Percentiles rank a stretch among this genome's conserved stretches.
phyloP scores from a whole-genome alignment of 2,113 vertebrate species.

The Phaethon lepturus region DNA sequence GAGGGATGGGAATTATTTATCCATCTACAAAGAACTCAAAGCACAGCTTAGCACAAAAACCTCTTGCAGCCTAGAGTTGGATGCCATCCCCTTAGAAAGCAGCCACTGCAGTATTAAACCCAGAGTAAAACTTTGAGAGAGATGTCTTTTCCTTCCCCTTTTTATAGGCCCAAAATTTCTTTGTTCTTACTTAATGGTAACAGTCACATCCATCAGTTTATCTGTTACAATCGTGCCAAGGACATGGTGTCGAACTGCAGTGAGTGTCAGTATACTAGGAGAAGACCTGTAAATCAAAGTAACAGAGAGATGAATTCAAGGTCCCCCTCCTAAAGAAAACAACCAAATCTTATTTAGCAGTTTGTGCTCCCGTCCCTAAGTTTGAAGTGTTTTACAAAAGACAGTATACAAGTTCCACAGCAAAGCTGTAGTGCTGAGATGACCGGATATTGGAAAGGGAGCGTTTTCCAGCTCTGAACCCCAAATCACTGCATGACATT shows the following conservation, averaged over 20 bases:
- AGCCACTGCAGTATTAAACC: neutral
- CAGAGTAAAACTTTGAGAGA: neutral
- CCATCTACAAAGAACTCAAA: neutral
- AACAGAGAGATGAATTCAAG: neutral
- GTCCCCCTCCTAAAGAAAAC: neutral
- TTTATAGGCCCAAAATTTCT: neutral
- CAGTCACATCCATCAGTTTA: slow-evolving; percentile 91
- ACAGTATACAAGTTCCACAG: accelerated
- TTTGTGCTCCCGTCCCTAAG: neutral
- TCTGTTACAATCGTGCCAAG: slow-evolving; percentile 92
- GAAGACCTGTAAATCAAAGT: slow-evolving; percentile 84
- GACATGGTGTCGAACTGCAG: slow-evolving; percentile 94
- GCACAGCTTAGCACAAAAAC: neutral
- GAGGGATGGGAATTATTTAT: neutral
- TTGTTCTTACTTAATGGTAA: slow-evolving; percentile 92
- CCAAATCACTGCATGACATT: neutral
- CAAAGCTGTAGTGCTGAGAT: neutral
- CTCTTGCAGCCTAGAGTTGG: neutral
- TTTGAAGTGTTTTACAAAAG: neutral
- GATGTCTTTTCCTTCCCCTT: neutral
- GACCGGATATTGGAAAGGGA: neutral
- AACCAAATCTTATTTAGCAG: neutral
- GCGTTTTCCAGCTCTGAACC: neutral
- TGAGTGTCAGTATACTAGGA: slow-evolving; percentile 93
- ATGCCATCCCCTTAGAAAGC: neutral